Percentiles rank a stretch among this genome's conserved stretches.
Conservation (phyloP, 2,113 vertebrate species). For the Atherinomorus stipes region DNA sequence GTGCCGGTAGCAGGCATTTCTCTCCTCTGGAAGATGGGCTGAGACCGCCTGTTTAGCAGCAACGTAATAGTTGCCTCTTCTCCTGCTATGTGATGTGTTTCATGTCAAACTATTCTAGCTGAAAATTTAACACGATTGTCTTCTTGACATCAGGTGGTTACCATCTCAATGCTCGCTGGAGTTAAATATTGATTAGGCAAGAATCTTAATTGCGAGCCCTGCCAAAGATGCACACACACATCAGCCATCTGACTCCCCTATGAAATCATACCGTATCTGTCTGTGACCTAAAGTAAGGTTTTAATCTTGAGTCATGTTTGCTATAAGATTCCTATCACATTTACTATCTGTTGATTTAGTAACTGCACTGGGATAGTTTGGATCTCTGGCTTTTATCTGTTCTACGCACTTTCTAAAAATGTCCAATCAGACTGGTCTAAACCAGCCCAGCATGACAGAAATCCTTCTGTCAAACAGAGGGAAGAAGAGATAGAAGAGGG, state of each 20-base stretch:
- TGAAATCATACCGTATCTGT: not conserved
- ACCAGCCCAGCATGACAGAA: constrained; percentile 11
- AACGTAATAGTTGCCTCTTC: constrained; percentile 39
- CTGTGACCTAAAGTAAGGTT: not conserved
- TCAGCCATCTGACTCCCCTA: not conserved
- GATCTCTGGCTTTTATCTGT: constrained; percentile 14
- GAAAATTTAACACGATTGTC: constrained; percentile 43
- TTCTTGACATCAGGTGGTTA: constrained; percentile 28
- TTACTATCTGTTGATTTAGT: constrained; percentile 12
- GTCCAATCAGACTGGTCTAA: constrained; percentile 14
- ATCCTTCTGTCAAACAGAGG: constrained; percentile 3
- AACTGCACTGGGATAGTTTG: not conserved
- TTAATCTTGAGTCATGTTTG: constrained; percentile 6
- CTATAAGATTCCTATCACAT: not conserved
- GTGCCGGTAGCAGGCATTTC: constrained; percentile 15
- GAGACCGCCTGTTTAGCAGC: constrained; percentile 36
- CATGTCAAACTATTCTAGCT: constrained; percentile 43
- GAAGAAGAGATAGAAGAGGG: constrained; percentile 27
- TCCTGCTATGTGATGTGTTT: constrained; percentile 14
- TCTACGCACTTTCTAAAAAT: constrained; percentile 22
- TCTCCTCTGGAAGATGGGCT: constrained; percentile 7
- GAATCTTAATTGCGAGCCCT: constrained; percentile 20
- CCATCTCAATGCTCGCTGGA: constrained; percentile 31
- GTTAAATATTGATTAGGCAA: constrained; percentile 32
- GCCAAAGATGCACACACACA: not conserved